A percentile compares a stretch with the other conserved stretches of the same genome.
phyloP scores from a whole-genome alignment of 2,888 invertebrate genomes.

The Epinotia ramella region DNA sequence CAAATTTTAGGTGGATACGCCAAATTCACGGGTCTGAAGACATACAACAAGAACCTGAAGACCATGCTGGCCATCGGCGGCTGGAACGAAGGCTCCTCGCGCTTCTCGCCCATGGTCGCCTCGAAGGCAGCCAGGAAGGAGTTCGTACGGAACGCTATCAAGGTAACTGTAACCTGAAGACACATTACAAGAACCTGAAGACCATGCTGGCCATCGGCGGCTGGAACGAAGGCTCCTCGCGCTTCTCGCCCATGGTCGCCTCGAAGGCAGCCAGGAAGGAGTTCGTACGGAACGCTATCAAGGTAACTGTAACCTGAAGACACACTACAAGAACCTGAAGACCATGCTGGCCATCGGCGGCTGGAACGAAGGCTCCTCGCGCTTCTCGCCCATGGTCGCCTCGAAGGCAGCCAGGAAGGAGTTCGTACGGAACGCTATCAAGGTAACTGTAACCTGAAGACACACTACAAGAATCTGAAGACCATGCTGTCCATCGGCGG shows the following conservation, averaged over 20 bases:
- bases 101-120: slow-evolving; percentile 95
- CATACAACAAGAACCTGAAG: slow-evolving; percentile 96
- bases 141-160: slow-evolving; percentile 93
- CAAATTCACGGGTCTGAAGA: slow-evolving; percentile 96
- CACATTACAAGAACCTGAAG: slow-evolving; percentile 84
- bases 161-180: slow-evolving; percentile 78
- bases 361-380: slow-evolving; percentile 96
- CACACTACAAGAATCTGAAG: slow-evolving; percentile 85
- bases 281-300: slow-evolving; percentile 94
- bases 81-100: slow-evolving; percentile 96
- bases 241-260: slow-evolving; percentile 95
- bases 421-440: slow-evolving; percentile 93
- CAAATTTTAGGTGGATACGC: slow-evolving; percentile 92
- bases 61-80: slow-evolving; percentile 96
- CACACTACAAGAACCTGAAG: slow-evolving; percentile 83
- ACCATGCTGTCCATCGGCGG: slow-evolving; percentile 96
- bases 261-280: slow-evolving; percentile 90
- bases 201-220: slow-evolving; percentile 87
- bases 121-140: slow-evolving; percentile 90
- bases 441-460: slow-evolving; percentile 79
- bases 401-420: slow-evolving; percentile 90
- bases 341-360: slow-evolving; percentile 96
- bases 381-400: slow-evolving; percentile 95
- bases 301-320: slow-evolving; percentile 78
- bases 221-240: slow-evolving; percentile 96